These are phyloP conservation scores for Pteronotus mesoamericanus DNA, from an alignment of 2,797 vertebrate species.

Conservation along the genomic window DNA sequence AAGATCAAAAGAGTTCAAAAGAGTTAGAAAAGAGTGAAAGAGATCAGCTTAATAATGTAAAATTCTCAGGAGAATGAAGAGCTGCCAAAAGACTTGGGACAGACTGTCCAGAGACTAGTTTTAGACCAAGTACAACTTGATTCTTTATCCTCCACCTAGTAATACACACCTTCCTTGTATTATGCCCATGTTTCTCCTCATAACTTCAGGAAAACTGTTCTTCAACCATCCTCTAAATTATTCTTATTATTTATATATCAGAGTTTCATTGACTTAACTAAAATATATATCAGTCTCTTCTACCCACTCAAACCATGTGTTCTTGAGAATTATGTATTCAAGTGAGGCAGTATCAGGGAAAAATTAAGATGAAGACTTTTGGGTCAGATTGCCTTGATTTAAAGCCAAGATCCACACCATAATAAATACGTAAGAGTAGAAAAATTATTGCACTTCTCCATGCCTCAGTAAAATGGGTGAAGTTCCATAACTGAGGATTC, in stretches of 20 bases:
- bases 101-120: not conserved
- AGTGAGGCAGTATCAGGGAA: not conserved
- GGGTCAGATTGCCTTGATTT: not conserved
- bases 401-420: not conserved
- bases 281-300: not conserved
- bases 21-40: not conserved
- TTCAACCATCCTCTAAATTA: not conserved
- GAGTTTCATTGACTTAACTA: not conserved
- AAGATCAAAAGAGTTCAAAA: not conserved
- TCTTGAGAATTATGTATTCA: not conserved
- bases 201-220: not conserved
- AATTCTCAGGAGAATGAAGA: not conserved
- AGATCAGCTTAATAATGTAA: not conserved
- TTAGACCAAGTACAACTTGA: not conserved
- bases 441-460: not conserved
- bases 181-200: not conserved
- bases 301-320: not conserved
- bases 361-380: not conserved
- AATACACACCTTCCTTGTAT: not conserved
- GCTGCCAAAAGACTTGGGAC: not conserved
- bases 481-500: not conserved
- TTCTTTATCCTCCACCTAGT: not conserved
- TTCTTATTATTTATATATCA: not conserved
- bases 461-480: not conserved
- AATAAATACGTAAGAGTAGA: not conserved